phyloP scores from a whole-genome alignment of 2,797 vertebrate species.

The Poeciliopsis presidionis region DNA sequence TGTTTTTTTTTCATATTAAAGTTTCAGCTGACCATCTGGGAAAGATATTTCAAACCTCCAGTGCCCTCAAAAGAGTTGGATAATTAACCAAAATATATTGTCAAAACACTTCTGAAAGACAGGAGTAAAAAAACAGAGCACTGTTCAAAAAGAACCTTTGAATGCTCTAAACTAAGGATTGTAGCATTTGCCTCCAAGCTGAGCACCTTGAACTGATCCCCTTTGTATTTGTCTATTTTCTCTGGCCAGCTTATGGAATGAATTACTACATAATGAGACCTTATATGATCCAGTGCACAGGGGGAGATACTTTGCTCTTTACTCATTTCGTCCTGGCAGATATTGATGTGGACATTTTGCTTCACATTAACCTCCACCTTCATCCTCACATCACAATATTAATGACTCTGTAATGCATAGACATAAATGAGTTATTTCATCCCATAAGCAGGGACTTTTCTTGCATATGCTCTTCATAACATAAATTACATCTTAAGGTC shows the following conservation, averaged over 20 bases:
- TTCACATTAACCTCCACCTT: slow-evolving; percentile 63
- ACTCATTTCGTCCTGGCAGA: slow-evolving; percentile 60
- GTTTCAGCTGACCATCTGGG: too few species aligned
- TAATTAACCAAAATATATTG: too few species aligned
- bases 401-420: slow-evolving; percentile 53
- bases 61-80: not conserved
- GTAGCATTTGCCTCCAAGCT: not conserved
- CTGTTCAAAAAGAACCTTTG: not conserved
- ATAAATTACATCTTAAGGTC: slow-evolving; percentile 5
- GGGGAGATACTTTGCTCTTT: slow-evolving; percentile 51
- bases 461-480: not conserved
- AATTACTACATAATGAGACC: slow-evolving; percentile 54
- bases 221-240: slow-evolving; percentile 12
- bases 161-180: not conserved
- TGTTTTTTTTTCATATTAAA: too few species aligned
- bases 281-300: slow-evolving; percentile 51
- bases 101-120: not conserved
- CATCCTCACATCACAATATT: slow-evolving; percentile 62
- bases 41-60: too few species aligned
- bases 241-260: slow-evolving; percentile 36
- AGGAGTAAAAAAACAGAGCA: not conserved
- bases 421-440: slow-evolving; percentile 35
- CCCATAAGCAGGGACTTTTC: slow-evolving; percentile 21
- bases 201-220: slow-evolving; percentile 11
- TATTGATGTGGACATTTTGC: slow-evolving; percentile 64